Conservation (phyloP, 2,888 invertebrate genomes). For the Erebia epiphron region DNA sequence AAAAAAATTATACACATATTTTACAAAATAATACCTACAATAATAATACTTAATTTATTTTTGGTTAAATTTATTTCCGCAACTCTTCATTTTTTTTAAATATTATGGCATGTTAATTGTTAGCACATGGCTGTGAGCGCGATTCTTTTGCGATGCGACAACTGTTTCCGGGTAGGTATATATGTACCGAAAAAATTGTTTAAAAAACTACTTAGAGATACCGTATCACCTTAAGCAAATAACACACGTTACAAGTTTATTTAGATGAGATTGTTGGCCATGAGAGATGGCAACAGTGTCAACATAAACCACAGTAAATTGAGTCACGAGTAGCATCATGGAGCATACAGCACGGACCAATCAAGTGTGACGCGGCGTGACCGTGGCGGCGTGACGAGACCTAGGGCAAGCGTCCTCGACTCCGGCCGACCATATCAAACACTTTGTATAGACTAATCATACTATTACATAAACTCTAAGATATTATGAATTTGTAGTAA, state of each 20-base stretch:
- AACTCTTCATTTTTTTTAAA: too few species aligned
- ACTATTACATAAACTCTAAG: neutral
- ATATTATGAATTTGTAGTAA: neutral
- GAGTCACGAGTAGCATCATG: conserved; percentile 30
- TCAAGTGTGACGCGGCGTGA: conserved; percentile 67
- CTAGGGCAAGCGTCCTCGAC: conserved; percentile 60
- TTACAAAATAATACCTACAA: too few species aligned
- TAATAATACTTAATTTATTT: too few species aligned
- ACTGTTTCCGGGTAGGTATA: neutral
- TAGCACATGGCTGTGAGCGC: too few species aligned
- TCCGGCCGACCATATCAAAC: conserved; percentile 63
- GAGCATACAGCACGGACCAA: conserved; percentile 46
- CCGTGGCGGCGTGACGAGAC: conserved; percentile 68
- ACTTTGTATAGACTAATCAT: conserved; percentile 10
- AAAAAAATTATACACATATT: too few species aligned
- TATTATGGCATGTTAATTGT: too few species aligned
- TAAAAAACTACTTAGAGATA: neutral
- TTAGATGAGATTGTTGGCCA: neutral
- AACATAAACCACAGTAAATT: conserved; percentile 11
- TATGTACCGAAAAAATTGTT: neutral
- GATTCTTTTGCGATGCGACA: neutral
- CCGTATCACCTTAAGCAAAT: neutral
- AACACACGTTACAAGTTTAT: neutral
- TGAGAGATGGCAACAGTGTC: conserved; percentile 12
- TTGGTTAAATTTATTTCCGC: too few species aligned